A percentile compares a stretch with the other conserved stretches of the same genome.
These are phyloP conservation scores for Chloroclystis v-ata DNA, from an alignment of 2,888 invertebrate genomes.

Conservation along the genomic window DNA sequence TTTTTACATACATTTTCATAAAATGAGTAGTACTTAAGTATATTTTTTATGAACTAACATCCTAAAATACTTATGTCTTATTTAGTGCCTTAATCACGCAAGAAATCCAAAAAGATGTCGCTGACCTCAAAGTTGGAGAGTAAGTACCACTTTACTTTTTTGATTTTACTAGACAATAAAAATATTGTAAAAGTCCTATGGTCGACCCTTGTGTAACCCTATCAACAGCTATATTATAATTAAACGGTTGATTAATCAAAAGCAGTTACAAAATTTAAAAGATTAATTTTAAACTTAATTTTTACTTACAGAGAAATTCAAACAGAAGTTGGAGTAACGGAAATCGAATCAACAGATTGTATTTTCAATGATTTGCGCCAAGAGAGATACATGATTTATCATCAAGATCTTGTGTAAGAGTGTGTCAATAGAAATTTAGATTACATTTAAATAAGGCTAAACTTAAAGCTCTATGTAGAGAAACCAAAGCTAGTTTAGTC, in stretches of 20 bases:
- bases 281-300: not conserved
- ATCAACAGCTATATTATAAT: too few species aligned
- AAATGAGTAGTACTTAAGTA: not conserved
- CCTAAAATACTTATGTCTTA: too few species aligned
- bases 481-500: not conserved
- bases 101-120: slow-evolving; percentile 29
- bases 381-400: slow-evolving; percentile 58
- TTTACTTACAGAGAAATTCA: slow-evolving; percentile 25
- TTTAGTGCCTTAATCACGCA: slow-evolving; percentile 36
- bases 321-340: slow-evolving; percentile 24
- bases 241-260: not conserved
- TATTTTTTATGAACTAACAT: not conserved
- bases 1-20: not conserved
- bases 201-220: not conserved
- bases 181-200: not conserved
- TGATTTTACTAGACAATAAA: not conserved
- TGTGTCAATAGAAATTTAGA: not conserved
- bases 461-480: not conserved
- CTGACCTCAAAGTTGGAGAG: slow-evolving; percentile 37
- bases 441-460: not conserved
- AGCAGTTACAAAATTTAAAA: not conserved
- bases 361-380: slow-evolving; percentile 62
- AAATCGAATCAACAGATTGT: slow-evolving; percentile 45
- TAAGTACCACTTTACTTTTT: slow-evolving; percentile 30
- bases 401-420: slow-evolving; percentile 69